Evolutionary conservation across 2,797 vertebrate species (phyloP).

Genomic region (Pelodytes ibericus): DNA sequence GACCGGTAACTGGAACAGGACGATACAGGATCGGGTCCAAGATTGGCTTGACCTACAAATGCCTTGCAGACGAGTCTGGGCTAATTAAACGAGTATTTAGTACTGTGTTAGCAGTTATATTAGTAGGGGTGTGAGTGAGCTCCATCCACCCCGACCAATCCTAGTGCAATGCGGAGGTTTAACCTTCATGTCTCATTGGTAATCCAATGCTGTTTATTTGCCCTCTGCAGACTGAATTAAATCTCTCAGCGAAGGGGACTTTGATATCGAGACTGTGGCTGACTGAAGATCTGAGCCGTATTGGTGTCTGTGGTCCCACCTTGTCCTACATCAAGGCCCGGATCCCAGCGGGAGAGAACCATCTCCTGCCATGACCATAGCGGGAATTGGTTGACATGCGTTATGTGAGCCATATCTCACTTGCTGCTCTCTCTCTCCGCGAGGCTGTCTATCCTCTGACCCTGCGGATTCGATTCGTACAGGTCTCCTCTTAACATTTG

Average conservation of each 20-base stretch:
- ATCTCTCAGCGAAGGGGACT: not conserved
- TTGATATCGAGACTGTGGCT: not conserved
- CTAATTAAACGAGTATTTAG: too few species aligned
- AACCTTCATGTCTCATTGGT: too few species aligned
- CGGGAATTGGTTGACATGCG: constrained; percentile 1
- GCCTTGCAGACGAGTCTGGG: too few species aligned
- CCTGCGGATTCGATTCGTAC: not conserved
- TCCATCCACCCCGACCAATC: too few species aligned
- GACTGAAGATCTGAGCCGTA: not conserved
- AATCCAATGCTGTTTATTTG: too few species aligned
- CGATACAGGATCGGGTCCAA: too few species aligned
- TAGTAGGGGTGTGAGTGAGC: too few species aligned
- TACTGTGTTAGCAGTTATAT: too few species aligned
- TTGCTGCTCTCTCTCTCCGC: constrained; percentile 2
- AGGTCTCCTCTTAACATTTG: constrained; percentile 23
- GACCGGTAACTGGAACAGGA: too few species aligned
- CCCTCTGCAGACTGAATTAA: too few species aligned
- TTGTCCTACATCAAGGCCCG: not conserved
- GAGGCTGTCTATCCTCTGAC: constrained; percentile 14
- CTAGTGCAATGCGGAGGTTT: too few species aligned
- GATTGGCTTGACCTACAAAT: too few species aligned
- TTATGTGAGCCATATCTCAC: not conserved
- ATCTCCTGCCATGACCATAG: not conserved
- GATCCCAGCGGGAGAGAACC: not conserved
- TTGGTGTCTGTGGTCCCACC: not conserved